Evolutionary conservation across 2,113 vertebrate species (phyloP), one percentile per base, ranked within the genome.

Genomic region (Laterallus jamaicensis): DNA sequence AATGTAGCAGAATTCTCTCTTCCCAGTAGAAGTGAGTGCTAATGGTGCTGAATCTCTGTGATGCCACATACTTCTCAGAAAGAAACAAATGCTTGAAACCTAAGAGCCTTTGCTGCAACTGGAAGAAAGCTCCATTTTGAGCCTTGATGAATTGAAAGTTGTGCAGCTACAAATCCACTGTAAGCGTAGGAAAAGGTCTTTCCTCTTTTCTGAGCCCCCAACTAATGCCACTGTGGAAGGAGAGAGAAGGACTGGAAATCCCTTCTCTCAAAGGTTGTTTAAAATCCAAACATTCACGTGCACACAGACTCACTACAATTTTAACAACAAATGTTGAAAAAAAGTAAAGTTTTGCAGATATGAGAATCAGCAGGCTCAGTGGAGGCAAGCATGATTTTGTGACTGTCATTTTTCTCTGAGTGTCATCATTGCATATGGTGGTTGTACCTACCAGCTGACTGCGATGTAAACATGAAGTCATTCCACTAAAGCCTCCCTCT

Each of bases 41-140:
- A 95, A 96, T 94, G 68, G 88, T 93, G n/a, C 79, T 93, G 93
- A 94, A 78, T 84, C 86, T 59, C 93, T 2, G 14, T 52, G 79
- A 11, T 77, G 71, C 39, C 1, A 2, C 68, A 77, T 13, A 88
- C 42, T 9, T 94, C 88, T 88, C 76, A 59, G 64, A 49, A 59
- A 70, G 47, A 94, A 90, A 93, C 47, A 93, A 86, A 90, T 77
- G 60, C 83, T 93, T 90, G 82, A 95, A 86, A 83, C 11, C 39
- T 56, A 21, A 54, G 17, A 68, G 19, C 75, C 49, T 67, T 77
- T 87, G 10, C 49, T 69, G 22, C 37, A 62, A 9, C 24, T 21
- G 47, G 13, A 47, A 91, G 73, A 88, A 92, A 81, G 14, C n/a
- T 44, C 50, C 37, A 42, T 96, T 93, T 93, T 59, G 40, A 92